These are phyloP conservation scores for Leptinotarsa peninsularis DNA, from an alignment of 2,888 invertebrate species.

Conservation along the genomic window DNA sequence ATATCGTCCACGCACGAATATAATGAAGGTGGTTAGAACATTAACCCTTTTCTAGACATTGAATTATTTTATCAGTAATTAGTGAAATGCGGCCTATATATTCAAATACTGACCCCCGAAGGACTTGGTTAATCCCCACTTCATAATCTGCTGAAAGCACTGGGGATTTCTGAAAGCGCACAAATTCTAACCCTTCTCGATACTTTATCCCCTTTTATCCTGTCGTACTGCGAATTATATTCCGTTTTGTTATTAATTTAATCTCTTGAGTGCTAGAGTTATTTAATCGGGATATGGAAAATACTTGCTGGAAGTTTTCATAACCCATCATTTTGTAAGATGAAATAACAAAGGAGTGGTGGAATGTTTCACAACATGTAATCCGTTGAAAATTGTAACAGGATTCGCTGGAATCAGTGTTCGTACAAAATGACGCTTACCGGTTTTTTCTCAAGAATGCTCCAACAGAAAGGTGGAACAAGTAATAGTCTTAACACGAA, in stretches of 20 bases:
- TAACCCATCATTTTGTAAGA: background rate
- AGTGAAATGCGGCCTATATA: background rate
- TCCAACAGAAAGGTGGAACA: no score
- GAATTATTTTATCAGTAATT: background rate
- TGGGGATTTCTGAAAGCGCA: conserved; percentile 33
- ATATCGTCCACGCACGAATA: background rate
- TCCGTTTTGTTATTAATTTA: conserved; percentile 15
- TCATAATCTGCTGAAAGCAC: conserved; percentile 37
- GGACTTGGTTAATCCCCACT: conserved; percentile 24
- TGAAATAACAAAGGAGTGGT: background rate
- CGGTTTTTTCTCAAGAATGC: no score
- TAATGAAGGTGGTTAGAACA: background rate
- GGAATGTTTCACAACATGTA: background rate
- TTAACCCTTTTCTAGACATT: background rate
- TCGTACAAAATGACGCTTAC: no score
- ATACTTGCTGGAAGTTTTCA: background rate
- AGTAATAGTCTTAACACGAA: no score
- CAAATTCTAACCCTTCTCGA: conserved; percentile 33
- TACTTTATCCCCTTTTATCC: conserved; percentile 19
- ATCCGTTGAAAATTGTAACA: no score
- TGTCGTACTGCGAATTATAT: conserved; percentile 20
- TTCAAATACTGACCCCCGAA: conserved; percentile 7
- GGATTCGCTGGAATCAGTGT: no score
- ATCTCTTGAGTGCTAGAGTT: conserved; percentile 17
- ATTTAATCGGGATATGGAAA: conserved; percentile 11